These are phyloP conservation scores for Synaphobranchus kaupii DNA, from an alignment of 2,797 vertebrate genomes.

Conservation along the genomic window DNA sequence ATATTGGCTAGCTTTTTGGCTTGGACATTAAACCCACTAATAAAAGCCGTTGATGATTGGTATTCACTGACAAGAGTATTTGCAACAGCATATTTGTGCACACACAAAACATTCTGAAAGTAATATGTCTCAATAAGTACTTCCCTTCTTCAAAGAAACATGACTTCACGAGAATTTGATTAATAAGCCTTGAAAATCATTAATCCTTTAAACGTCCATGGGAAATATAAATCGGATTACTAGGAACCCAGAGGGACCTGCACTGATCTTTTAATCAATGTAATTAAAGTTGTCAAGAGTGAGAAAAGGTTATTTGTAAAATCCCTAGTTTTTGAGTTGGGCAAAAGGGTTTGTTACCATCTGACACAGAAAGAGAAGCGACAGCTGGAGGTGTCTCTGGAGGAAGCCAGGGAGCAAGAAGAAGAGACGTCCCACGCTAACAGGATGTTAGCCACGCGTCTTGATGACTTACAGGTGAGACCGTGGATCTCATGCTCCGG, in stretches of 20 bases:
- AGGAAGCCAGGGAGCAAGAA: slow-evolving; percentile 76
- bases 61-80: not conserved
- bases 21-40: not conserved
- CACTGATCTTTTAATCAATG: not conserved
- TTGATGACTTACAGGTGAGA: slow-evolving; percentile 83
- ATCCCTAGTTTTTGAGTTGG: not conserved
- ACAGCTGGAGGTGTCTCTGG: slow-evolving; percentile 78
- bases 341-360: not conserved
- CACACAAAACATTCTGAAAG: not conserved
- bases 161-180: not conserved
- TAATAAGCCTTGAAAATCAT: not conserved
- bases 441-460: slow-evolving; percentile 74
- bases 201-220: not conserved
- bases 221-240: not conserved
- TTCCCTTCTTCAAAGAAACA: not conserved
- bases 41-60: not conserved
- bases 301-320: not conserved
- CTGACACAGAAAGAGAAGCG: slow-evolving; percentile 79
- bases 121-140: not conserved
- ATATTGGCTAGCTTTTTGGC: not conserved
- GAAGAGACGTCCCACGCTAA: slow-evolving; percentile 77
- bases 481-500: not conserved
- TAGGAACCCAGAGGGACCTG: not conserved
- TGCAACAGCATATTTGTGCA: not conserved
- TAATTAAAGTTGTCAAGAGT: not conserved